These are phyloP conservation scores for Lates calcarifer DNA, from an alignment of 2,113 vertebrate species.

Conservation along the genomic window DNA sequence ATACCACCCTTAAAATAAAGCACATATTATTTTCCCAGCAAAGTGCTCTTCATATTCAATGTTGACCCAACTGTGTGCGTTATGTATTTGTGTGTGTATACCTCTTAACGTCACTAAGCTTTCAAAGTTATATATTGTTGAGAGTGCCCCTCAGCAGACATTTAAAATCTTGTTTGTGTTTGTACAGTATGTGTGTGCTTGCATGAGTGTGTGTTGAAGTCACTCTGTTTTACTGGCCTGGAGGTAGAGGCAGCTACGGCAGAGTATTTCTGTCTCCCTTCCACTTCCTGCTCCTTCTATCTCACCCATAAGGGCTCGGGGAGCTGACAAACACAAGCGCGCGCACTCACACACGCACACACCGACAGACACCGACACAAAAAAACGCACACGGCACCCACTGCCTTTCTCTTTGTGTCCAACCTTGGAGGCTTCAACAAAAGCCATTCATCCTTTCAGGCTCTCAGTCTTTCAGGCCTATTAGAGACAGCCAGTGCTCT, in stretches of 20 bases:
- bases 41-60: conserved; percentile 33
- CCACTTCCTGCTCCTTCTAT: conserved; percentile 66
- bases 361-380: conserved; percentile 35
- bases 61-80: not conserved
- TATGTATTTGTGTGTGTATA: not conserved
- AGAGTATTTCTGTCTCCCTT: conserved; percentile 69
- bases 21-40: not conserved
- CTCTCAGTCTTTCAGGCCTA: conserved; percentile 71
- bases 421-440: conserved; percentile 76
- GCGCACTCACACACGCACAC: conserved; percentile 31
- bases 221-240: conserved; percentile 48
- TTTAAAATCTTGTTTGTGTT: conserved; percentile 31
- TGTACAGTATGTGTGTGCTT: conserved; percentile 10
- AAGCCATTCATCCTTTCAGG: conserved; percentile 79
- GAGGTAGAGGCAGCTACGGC: conserved; percentile 52
- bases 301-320: conserved; percentile 53
- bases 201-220: conserved; percentile 22
- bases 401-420: conserved; percentile 71
- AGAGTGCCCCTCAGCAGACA: conserved; percentile 23
- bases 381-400: conserved; percentile 46
- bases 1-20: too few species aligned
- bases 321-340: conserved; percentile 46
- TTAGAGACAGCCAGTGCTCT: conserved; percentile 61
- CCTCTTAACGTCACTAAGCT: conserved; percentile 18
- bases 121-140: conserved; percentile 43